Conservation (phyloP, 1,140 invertebrate species). For the Micrasema minimum region DNA sequence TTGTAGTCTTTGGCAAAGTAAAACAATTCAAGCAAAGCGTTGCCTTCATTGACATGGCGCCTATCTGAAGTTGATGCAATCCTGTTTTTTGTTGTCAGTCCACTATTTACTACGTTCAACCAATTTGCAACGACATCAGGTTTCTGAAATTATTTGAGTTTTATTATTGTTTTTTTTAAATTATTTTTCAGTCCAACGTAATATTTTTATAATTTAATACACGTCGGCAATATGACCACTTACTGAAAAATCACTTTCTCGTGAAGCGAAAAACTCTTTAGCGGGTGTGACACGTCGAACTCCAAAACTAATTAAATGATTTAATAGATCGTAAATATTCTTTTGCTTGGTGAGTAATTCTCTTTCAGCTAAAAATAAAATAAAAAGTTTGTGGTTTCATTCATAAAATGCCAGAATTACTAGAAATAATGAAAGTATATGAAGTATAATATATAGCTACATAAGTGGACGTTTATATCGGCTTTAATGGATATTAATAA, state of each 20-base stretch:
- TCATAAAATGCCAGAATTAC: no score
- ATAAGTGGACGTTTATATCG: not conserved
- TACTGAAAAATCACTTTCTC: not conserved
- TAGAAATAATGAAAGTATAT: not conserved
- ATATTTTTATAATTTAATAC: not conserved
- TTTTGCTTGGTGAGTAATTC: constrained; percentile 69
- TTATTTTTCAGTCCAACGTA: not conserved
- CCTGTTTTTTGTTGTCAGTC: constrained; percentile 63
- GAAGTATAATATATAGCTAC: not conserved
- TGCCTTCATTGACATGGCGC: constrained; percentile 66
- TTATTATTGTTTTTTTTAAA: not conserved
- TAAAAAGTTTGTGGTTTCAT: no score
- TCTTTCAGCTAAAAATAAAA: constrained; percentile 59
- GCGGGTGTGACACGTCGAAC: not conserved
- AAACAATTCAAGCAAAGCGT: constrained; percentile 68
- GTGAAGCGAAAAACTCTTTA: constrained; percentile 8
- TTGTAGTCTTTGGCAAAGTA: constrained; percentile 73
- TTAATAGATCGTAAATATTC: constrained; percentile 68
- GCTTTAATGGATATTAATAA: not conserved
- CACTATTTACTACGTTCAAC: constrained; percentile 62
- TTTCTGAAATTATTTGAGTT: constrained; percentile 57
- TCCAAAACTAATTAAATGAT: constrained; percentile 1
- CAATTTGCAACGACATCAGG: constrained; percentile 68
- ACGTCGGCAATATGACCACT: not conserved
- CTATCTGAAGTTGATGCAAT: constrained; percentile 69